These are phyloP conservation scores for Abscondita cerata DNA, from an alignment of 2,888 invertebrate genomes.

Conservation along the genomic window DNA sequence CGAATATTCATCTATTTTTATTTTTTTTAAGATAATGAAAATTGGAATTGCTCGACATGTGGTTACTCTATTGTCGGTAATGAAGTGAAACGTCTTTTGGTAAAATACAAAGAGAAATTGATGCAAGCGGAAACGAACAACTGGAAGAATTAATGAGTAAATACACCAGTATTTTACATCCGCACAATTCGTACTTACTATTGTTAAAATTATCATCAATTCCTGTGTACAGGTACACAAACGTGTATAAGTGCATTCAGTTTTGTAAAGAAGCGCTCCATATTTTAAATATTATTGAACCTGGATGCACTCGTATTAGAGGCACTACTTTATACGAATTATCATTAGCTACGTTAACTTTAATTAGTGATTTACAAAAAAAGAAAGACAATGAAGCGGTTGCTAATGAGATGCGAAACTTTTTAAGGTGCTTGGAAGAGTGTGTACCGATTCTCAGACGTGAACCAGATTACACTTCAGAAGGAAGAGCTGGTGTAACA, in stretches of 20 bases:
- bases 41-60: conserved; percentile 75
- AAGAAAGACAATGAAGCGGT: not conserved
- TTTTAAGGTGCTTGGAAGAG: conserved; percentile 62
- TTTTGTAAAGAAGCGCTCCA: conserved; percentile 66
- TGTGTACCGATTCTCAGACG: conserved; percentile 68
- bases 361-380: conserved; percentile 73
- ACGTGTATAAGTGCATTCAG: conserved; percentile 47
- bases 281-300: conserved; percentile 75
- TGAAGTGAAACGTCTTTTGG: conserved; percentile 68
- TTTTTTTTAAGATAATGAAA: conserved; percentile 63
- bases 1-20: not conserved
- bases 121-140: conserved; percentile 64
- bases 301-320: conserved; percentile 79
- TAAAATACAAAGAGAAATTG: conserved; percentile 73
- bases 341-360: conserved; percentile 71
- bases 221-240: conserved; percentile 46
- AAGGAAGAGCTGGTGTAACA: conserved; percentile 69
- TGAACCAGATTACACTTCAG: conserved; percentile 71
- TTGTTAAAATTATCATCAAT: conserved; percentile 72
- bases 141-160: conserved; percentile 70
- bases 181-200: conserved; percentile 74
- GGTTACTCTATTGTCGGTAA: conserved; percentile 67
- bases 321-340: conserved; percentile 77
- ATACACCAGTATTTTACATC: conserved; percentile 69
- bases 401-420: conserved; percentile 33